Percentiles rank a stretch among this genome's conserved stretches.
Evolutionary conservation across 1,140 invertebrate genomes (phyloP).

Genomic region (Coboldia fuscipes): DNA sequence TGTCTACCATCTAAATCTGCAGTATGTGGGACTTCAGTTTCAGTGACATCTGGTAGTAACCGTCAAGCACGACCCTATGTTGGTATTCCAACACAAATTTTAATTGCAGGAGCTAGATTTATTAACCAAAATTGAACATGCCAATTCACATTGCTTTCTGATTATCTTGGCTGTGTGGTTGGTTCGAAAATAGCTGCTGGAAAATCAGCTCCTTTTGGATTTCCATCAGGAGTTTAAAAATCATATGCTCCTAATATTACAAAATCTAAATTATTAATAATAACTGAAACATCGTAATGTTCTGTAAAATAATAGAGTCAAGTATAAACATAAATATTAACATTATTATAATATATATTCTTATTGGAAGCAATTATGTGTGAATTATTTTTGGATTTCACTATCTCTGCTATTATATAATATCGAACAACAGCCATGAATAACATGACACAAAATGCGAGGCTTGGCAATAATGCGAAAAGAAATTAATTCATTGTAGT

Average conservation of each 20-base stretch:
- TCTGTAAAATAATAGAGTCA: too few species aligned
- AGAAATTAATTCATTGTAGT: too few species aligned
- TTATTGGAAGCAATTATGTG: too few species aligned
- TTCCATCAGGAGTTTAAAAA: conserved; percentile 48
- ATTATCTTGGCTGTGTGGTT: conserved; percentile 41
- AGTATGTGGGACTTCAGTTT: conserved; percentile 49
- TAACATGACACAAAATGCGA: too few species aligned
- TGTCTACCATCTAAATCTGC: conserved; percentile 35
- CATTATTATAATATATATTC: too few species aligned
- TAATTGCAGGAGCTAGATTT: conserved; percentile 39
- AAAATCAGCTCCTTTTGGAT: conserved; percentile 52
- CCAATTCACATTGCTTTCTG: conserved; percentile 38
- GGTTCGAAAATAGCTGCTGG: conserved; percentile 44
- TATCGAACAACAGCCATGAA: too few species aligned
- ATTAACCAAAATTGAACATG: conserved; percentile 37
- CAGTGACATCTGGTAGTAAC: conserved; percentile 43
- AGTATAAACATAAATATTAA: too few species aligned
- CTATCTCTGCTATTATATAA: too few species aligned
- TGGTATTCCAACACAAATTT: conserved; percentile 64
- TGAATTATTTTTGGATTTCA: too few species aligned
- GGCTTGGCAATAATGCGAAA: too few species aligned
- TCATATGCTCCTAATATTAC: conserved; percentile 63
- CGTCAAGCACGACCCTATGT: conserved; percentile 69
- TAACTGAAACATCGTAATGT: conserved; percentile 50
- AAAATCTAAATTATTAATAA: conserved; percentile 54